Conservation (phyloP, 2,888 invertebrate genomes). For the Epirrhoe tristata region DNA sequence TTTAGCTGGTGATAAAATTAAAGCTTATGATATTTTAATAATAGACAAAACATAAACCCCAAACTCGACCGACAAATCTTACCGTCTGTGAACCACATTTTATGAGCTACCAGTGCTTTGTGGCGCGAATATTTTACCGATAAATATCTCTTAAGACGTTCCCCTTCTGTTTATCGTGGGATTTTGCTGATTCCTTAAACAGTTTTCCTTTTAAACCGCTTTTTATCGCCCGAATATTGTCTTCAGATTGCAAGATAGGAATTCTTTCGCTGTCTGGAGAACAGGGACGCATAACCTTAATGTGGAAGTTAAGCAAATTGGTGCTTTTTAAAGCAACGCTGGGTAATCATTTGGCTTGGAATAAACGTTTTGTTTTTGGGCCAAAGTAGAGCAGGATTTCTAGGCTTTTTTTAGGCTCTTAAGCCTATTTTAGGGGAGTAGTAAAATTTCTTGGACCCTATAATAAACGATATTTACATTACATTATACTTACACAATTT, state of each 20-base stretch:
- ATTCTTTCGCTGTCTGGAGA: slow-evolving; percentile 40
- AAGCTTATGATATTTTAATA: slow-evolving; percentile 1
- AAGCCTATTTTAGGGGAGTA: slow-evolving; percentile 2
- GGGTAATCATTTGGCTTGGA: slow-evolving; percentile 37
- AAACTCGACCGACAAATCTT: slow-evolving; percentile 33
- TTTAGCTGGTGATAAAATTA: background rate
- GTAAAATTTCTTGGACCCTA: background rate
- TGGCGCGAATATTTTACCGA: slow-evolving; percentile 75
- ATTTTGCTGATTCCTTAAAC: slow-evolving; percentile 79
- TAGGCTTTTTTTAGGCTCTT: no score
- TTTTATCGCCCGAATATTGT: slow-evolving; percentile 61
- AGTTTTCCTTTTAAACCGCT: slow-evolving; percentile 72
- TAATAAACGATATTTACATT: no score
- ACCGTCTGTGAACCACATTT: slow-evolving; percentile 52
- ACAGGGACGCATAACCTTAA: slow-evolving; percentile 41
- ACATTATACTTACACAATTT: no score
- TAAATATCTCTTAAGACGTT: slow-evolving; percentile 78
- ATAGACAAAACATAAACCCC: slow-evolving; percentile 19
- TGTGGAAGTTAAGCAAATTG: slow-evolving; percentile 45
- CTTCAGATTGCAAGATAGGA: slow-evolving; percentile 51
- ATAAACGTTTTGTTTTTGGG: slow-evolving; percentile 35
- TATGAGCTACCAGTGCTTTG: slow-evolving; percentile 71
- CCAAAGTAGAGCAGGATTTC: slow-evolving; percentile 26
- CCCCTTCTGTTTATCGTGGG: slow-evolving; percentile 78
- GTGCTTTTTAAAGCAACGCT: slow-evolving; percentile 41